Base-by-base conservation (phyloP, 2,113 vertebrate genomes). In the Vidua chalybeata region DNA sequence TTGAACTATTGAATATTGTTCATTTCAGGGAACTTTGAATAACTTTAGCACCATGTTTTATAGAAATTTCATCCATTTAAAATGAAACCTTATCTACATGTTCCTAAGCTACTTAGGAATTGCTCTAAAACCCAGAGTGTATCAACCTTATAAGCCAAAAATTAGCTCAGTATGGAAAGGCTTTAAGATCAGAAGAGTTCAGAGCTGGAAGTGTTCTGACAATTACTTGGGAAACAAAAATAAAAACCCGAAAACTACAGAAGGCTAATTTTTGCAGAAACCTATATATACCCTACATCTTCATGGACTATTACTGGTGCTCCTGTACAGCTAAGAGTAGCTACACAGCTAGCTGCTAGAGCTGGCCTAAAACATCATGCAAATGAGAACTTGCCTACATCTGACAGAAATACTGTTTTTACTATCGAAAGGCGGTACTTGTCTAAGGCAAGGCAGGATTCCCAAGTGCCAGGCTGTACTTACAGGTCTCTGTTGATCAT, bases 401-500 rank as follows among this genome's bases (percentile, higher is more conserved):
- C 24, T 82, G 55, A 22, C 18, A 67, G 23, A 80, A 78, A 37
- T 2, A 11, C 21, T 35, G 10, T 0, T 58, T 61, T 39, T 35
- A 7, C 16, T 89, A 69, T 49, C 41, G 5, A 78, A 43, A 33
- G 48, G 10, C 1, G 0, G 8, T n/a, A 35, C 15, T 75, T 59
- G 14, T 33, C 19, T n/a, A 33, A 28, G 31, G 18, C 26, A 15
- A 45, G 49, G 9, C 58, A 86, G 83, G 61, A 86, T 41, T 45
- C 51, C 7, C 52, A 61, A 37, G 68, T 35, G 72, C 24, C 37
- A 73, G 67, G 45, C 33, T 76, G 19, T 35, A 98, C 99, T 98
- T 97, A 99, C 99, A 99, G 95, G 83, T 99, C 98, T 97, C 98
- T 99, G 91, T 99, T 98, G 93, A 99, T 98, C 98, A 99, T 98